phyloP scores from a whole-genome alignment of 2,888 invertebrate genomes.

The Nematopogon swammerdamellus region DNA sequence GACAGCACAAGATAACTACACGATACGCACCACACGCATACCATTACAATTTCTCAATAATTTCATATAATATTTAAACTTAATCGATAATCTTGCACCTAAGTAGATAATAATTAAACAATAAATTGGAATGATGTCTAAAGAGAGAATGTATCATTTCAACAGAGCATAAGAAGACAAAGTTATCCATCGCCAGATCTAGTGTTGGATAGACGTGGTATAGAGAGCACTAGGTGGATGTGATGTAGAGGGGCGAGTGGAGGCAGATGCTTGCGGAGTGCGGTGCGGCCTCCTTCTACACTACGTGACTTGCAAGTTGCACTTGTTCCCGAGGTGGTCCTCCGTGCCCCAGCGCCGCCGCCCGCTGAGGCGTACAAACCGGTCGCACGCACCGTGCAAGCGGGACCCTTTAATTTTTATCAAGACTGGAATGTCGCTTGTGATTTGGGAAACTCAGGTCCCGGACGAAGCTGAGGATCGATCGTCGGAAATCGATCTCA shows the following conservation, averaged over 20 bases:
- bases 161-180: background rate
- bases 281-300: conserved; percentile 33
- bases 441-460: conserved; percentile 38
- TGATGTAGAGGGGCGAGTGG: background rate
- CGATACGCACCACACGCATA: background rate
- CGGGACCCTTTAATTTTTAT: conserved; percentile 37
- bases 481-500: conserved; percentile 23
- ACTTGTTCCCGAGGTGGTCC: conserved; percentile 57
- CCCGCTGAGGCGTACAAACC: conserved; percentile 6
- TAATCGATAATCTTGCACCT: conserved; percentile 40
- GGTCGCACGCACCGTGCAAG: conserved; percentile 12
- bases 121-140: conserved; percentile 49
- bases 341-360: conserved; percentile 39
- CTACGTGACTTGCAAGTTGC: conserved; percentile 47
- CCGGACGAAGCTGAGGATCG: conserved; percentile 18
- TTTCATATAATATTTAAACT: conserved; percentile 15
- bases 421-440: conserved; percentile 55
- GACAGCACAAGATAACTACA: background rate
- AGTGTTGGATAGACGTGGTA: background rate
- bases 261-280: conserved; percentile 31
- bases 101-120: conserved; percentile 39
- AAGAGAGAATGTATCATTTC: background rate
- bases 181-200: too few species aligned
- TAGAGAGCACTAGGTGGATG: too few species aligned
- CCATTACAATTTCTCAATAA: background rate